These are phyloP conservation scores for Stenichneumon culpator DNA, from an alignment of 2,888 invertebrate genomes.

Conservation along the genomic window DNA sequence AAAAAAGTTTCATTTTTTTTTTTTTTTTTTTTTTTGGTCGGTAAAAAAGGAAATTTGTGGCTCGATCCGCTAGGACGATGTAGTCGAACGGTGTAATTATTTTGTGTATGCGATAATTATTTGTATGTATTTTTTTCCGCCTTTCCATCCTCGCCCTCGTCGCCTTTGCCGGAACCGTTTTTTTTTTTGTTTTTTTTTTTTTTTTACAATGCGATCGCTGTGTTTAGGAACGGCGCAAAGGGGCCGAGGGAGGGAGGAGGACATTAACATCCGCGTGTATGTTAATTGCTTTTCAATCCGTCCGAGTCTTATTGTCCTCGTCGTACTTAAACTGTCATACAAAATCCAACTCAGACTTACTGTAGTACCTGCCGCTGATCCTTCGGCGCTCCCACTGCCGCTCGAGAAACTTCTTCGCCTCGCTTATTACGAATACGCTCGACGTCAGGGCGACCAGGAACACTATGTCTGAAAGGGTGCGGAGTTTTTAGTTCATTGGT, in stretches of 20 bases:
- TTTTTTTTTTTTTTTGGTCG: too few species aligned
- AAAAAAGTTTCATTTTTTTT: not conserved
- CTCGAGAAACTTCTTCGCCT: constrained; percentile 95
- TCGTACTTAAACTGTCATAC: constrained; percentile 88
- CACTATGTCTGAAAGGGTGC: constrained; percentile 91
- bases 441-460: constrained; percentile 97
- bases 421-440: constrained; percentile 97
- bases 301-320: constrained; percentile 75
- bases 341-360: constrained; percentile 88
- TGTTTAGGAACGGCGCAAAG: not conserved
- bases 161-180: too few species aligned
- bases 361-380: constrained; percentile 79
- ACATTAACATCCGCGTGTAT: constrained; percentile 15
- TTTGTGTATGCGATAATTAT: too few species aligned
- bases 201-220: not conserved
- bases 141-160: too few species aligned
- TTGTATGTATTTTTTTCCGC: not conserved
- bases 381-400: constrained; percentile 89
- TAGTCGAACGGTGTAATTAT: too few species aligned
- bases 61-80: too few species aligned
- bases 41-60: not conserved
- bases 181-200: too few species aligned
- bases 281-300: constrained; percentile 48
- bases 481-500: constrained; percentile 11
- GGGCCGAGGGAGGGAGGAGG: not conserved